Base-by-base conservation (phyloP, 2,888 invertebrate genomes). In the Eledona agricola region DNA sequence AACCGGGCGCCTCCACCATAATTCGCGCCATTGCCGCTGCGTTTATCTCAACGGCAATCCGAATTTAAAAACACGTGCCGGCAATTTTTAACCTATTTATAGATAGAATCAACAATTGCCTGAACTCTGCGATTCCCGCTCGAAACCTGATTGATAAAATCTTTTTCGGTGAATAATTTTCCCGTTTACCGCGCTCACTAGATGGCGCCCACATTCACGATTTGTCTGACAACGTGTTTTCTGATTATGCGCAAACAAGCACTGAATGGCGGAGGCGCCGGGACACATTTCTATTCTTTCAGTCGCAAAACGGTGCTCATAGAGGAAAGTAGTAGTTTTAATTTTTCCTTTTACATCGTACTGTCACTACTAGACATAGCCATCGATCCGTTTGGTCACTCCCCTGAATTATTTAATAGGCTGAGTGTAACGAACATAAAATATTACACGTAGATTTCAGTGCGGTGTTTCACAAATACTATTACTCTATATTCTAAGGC, bases 381-480 rank as follows among this genome's bases (percentile, higher is more conserved):
- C 62, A 50, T 56, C 51, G 63, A 64, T 64, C 66, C 61, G 58
- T 58, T 57, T 55, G 60, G 65, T 63, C 62, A 62, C 62, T 59
- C 59, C 57, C 53, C 51, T 66, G 66, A 62, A 66, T 66, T 60
- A 66, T 66, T 66, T 65, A 65, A 51, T 51, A 38, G 23, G 23
- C 28, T 34, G 26, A 26, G 35, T 35, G 45, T 49, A 50, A 31
- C 50, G 45, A 38, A 42, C 45, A 40, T 40, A 15, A 23, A 37
- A 51, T 37, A 42, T 34, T 32, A 42, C 34, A 23, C 15, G 40
- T 40, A 15, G 40, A 40, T 40, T 40, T 28, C 40, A 13, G 42
- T 40, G 42, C 26, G 25, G 25, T 38, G 16, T 13, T 37, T 37
- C 22, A 20, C 19, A 6, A 23, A 2, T n/a, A 22, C 22, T 7